These are phyloP conservation scores for Hyperopisus bebe DNA, from an alignment of 2,113 vertebrate genomes.

Conservation along the genomic window DNA sequence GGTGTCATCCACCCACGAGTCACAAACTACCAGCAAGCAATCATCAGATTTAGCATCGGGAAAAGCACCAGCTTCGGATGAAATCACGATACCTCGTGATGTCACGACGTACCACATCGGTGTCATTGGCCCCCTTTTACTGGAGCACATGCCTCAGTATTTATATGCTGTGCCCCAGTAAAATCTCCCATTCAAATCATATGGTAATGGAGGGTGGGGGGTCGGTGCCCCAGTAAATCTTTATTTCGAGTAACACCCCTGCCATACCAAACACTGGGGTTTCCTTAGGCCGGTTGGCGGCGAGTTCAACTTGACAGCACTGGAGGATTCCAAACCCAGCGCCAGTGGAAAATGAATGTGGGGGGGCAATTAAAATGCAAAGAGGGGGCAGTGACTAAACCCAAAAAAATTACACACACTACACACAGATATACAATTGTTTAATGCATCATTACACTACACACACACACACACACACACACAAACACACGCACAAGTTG, in stretches of 20 bases:
- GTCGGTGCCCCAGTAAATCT: too few relatives aligned
- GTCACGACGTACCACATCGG: neutral
- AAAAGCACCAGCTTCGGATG: neutral
- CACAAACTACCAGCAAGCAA: neutral
- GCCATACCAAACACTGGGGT: neutral
- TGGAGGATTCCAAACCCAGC: neutral
- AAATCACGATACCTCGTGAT: neutral
- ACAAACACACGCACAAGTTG: too few relatives aligned
- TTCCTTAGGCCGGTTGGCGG: neutral
- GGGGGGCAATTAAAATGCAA: neutral
- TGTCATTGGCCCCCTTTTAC: too few relatives aligned
- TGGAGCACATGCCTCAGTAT: too few relatives aligned
- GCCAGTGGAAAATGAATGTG: too few relatives aligned
- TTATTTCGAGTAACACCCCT: too few relatives aligned
- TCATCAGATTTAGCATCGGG: neutral
- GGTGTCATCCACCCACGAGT: neutral
- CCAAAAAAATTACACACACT: neutral
- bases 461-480: neutral
- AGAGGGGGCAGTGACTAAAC: neutral
- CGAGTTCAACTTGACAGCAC: neutral
- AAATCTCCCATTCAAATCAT: too few relatives aligned
- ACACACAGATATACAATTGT: neutral
- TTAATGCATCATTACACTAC: neutral
- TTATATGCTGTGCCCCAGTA: too few relatives aligned
- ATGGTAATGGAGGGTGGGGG: too few relatives aligned